Percentiles rank a stretch among this genome's conserved stretches.
Evolutionary conservation across 2,797 vertebrate genomes (phyloP).

Genomic region (Rhyacichthys aspro): DNA sequence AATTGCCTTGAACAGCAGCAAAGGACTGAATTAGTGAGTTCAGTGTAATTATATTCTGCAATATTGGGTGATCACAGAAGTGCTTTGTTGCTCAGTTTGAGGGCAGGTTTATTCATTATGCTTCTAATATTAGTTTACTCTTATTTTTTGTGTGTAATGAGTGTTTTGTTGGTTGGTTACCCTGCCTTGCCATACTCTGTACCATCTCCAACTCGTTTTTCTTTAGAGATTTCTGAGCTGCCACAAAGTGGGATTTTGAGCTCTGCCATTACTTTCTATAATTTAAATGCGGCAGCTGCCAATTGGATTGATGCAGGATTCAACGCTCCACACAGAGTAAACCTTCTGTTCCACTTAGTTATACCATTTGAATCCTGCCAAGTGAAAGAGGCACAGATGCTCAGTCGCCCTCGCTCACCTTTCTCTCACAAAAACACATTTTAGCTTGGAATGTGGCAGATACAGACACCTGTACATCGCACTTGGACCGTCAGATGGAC

Average conservation of each 20-base stretch:
- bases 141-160: conserved; percentile 21
- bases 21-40: too few relatives aligned
- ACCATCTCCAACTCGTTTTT: conserved; percentile 29
- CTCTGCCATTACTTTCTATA: conserved; percentile 35
- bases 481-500: conserved; percentile 11
- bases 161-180: conserved; percentile 6
- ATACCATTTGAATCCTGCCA: conserved; percentile 50
- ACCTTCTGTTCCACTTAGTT: conserved; percentile 49
- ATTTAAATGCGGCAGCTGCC: conserved; percentile 62
- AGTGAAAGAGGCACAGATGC: conserved; percentile 52
- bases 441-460: conserved; percentile 24
- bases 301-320: conserved; percentile 57
- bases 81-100: not conserved
- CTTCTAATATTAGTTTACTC: not conserved
- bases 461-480: conserved; percentile 32
- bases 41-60: too few relatives aligned
- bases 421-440: conserved; percentile 26
- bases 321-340: conserved; percentile 41
- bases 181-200: conserved; percentile 11
- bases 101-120: not conserved
- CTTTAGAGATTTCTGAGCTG: conserved; percentile 24
- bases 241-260: conserved; percentile 27
- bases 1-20: too few relatives aligned
- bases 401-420: conserved; percentile 34
- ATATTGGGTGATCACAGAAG: not conserved